phyloP scores from a whole-genome alignment of 2,113 vertebrate genomes.

The Coregonus clupeaformis region DNA sequence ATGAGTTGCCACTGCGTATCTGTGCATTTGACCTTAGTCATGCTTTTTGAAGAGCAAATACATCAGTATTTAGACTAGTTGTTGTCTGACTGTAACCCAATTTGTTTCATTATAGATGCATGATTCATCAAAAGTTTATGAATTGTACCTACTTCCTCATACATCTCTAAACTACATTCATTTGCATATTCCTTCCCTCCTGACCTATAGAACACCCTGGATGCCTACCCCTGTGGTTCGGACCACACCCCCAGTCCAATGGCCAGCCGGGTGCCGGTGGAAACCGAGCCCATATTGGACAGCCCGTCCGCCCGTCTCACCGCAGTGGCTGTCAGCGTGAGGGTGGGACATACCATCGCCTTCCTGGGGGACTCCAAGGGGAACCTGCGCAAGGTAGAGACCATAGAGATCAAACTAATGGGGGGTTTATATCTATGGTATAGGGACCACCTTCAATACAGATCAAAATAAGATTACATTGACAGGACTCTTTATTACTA shows the following conservation, averaged over 20 bases:
- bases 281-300: slow-evolving; percentile 82
- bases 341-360: slow-evolving; percentile 84
- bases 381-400: slow-evolving; percentile 86
- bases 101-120: background rate
- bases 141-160: background rate
- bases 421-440: background rate
- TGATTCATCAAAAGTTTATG: no score
- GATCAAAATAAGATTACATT: no score
- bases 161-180: background rate
- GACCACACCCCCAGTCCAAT: slow-evolving; percentile 98
- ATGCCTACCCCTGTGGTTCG: slow-evolving; percentile 94
- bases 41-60: no score
- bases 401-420: background rate
- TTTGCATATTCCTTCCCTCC: background rate
- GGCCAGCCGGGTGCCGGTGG: slow-evolving; percentile 85
- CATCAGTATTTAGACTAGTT: no score
- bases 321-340: slow-evolving; percentile 86
- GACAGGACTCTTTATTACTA: no score
- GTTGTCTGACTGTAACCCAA: no score
- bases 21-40: background rate
- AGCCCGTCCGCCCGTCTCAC: slow-evolving; percentile 84
- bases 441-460: no score
- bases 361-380: slow-evolving; percentile 94
- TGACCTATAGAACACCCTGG: slow-evolving; percentile 83
- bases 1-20: background rate